Percentiles rank a stretch among this genome's conserved stretches.
phyloP scores from a whole-genome alignment of 2,888 invertebrate species.

The Tipula vernalis region DNA sequence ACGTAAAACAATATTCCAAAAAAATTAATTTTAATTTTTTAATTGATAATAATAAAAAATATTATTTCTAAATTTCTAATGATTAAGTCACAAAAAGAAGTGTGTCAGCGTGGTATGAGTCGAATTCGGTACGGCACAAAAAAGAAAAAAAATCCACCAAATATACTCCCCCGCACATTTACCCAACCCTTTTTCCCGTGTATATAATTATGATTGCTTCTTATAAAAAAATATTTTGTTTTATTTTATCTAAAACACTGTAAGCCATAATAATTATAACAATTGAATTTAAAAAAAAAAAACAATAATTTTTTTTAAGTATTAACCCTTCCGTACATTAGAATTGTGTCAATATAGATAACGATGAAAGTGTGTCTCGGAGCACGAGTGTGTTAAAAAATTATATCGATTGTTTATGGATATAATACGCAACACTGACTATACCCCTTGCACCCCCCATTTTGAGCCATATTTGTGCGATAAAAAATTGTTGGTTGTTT shows the following conservation, averaged over 20 bases:
- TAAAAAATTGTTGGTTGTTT: neutral
- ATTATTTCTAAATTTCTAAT: neutral
- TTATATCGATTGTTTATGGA: neutral
- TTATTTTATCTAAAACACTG: neutral
- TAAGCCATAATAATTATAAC: constrained; percentile 4
- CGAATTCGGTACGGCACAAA: neutral
- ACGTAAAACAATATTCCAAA: neutral
- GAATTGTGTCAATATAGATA: neutral
- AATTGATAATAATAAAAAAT: neutral
- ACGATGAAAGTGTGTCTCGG: neutral
- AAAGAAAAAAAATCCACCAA: neutral
- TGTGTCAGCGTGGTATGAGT: neutral
- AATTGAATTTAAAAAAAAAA: neutral
- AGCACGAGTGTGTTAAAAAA: neutral
- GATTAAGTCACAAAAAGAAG: neutral
- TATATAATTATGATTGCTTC: neutral
- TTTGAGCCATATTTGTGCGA: neutral
- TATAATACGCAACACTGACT: neutral
- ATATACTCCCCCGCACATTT: neutral
- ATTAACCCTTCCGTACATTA: neutral
- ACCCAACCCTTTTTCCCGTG: neutral
- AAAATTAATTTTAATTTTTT: constrained; percentile 4
- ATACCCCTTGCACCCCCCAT: neutral
- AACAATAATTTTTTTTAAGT: neutral
- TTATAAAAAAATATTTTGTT: neutral